These are phyloP conservation scores for Andrena haemorrhoa DNA, from an alignment of 2,888 invertebrate species.

Conservation along the genomic window DNA sequence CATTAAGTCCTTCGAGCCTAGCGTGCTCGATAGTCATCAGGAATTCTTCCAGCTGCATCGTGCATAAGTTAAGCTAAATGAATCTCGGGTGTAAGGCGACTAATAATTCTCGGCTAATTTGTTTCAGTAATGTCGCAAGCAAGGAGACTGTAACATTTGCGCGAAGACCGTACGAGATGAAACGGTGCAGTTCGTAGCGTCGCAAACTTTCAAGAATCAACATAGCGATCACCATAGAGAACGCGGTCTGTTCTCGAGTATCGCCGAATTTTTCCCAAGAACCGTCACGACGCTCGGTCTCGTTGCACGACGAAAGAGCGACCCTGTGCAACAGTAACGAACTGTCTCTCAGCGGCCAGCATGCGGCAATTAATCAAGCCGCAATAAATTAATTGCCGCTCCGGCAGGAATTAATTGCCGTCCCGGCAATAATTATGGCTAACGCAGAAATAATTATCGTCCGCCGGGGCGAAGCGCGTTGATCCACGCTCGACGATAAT, in stretches of 20 bases:
- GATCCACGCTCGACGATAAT: constrained; percentile 68
- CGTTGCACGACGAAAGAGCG: constrained; percentile 45
- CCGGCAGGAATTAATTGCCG: constrained; percentile 72
- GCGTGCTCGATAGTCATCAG: background rate
- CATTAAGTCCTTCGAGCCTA: background rate
- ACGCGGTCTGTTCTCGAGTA: background rate
- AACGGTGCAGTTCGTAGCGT: no score
- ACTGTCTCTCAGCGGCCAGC: constrained; percentile 62
- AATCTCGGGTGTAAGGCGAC: background rate
- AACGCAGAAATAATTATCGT: constrained; percentile 74
- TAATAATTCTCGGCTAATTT: constrained; percentile 3
- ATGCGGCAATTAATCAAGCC: constrained; percentile 72
- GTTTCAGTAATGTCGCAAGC: background rate
- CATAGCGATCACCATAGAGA: background rate
- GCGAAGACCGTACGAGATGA: no score
- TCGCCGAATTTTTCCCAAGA: constrained; percentile 24
- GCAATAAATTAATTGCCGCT: constrained; percentile 74
- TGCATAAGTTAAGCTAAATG: background rate
- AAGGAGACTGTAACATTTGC: background rate
- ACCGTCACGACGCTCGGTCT: constrained; percentile 32
- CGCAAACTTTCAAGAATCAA: no score
- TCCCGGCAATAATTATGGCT: constrained; percentile 72
- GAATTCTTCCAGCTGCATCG: background rate
- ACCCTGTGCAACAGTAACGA: constrained; percentile 61
- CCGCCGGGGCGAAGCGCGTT: constrained; percentile 64